phyloP scores from a whole-genome alignment of 2,888 invertebrate species.

The Eustalomyia histrio region DNA sequence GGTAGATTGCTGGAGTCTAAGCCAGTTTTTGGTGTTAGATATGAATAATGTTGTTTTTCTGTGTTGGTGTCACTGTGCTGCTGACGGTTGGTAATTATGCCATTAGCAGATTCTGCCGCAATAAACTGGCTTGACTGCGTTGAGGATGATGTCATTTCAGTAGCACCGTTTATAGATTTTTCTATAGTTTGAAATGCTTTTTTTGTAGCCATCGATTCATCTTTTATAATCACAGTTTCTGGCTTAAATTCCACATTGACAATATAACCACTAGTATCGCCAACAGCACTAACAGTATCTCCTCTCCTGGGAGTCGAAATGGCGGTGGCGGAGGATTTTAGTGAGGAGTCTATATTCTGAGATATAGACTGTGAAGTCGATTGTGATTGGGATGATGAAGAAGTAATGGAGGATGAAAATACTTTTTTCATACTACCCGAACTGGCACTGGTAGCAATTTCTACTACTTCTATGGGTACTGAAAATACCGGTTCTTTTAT shows the following conservation, averaged over 20 bases:
- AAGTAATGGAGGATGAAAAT: constrained; percentile 52
- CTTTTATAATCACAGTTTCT: constrained; percentile 58
- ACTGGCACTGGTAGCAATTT: constrained; percentile 67
- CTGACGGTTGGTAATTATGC: constrained; percentile 60
- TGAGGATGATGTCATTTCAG: constrained; percentile 75
- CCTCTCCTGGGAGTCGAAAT: constrained; percentile 56
- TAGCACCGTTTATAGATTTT: constrained; percentile 67
- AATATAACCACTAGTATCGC: constrained; percentile 38
- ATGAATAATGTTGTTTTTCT: constrained; percentile 50
- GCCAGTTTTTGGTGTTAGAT: constrained; percentile 25
- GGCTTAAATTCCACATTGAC: constrained; percentile 61
- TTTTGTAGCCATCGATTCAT: constrained; percentile 54
- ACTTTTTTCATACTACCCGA: constrained; percentile 70
- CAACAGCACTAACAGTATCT: constrained; percentile 1
- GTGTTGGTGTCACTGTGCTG: constrained; percentile 61
- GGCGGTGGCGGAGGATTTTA: constrained; percentile 38
- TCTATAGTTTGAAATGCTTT: constrained; percentile 53
- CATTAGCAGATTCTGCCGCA: constrained; percentile 59
- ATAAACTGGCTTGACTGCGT: constrained; percentile 66
- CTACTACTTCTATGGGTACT: constrained; percentile 76
- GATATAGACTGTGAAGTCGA: constrained; percentile 60
- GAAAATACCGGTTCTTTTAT: constrained; percentile 75
- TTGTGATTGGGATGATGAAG: constrained; percentile 49
- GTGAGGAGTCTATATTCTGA: constrained; percentile 66
- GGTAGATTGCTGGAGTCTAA: constrained; percentile 26